phyloP scores from a whole-genome alignment of 2,888 invertebrate species.

The Petrophora chlorosata region DNA sequence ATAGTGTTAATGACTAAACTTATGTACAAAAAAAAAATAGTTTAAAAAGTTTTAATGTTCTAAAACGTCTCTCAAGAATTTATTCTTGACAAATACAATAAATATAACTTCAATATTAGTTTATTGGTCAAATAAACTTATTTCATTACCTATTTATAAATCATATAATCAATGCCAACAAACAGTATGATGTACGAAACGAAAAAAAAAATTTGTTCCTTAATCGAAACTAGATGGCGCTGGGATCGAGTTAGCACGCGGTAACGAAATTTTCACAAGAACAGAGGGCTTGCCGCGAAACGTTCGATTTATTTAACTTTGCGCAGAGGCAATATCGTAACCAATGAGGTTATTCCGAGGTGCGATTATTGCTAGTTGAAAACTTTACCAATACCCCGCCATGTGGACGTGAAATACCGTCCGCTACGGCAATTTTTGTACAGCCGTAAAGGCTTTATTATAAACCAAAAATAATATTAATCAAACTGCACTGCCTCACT shows the following conservation, averaged over 20 bases:
- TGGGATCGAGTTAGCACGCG: constrained; percentile 44
- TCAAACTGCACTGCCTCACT: too few species aligned
- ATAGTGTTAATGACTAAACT: too few species aligned
- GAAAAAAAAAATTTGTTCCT: neutral
- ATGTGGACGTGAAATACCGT: constrained; percentile 93
- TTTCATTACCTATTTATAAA: too few species aligned
- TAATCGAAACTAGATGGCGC: constrained; percentile 59
- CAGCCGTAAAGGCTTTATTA: constrained; percentile 79
- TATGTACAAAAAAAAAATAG: too few species aligned
- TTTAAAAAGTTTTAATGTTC: too few species aligned
- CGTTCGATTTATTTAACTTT: constrained; percentile 83
- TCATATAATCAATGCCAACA: too few species aligned
- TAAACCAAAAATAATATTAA: constrained; percentile 15
- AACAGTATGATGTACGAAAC: too few species aligned
- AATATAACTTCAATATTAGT: too few species aligned
- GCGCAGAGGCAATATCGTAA: constrained; percentile 97
- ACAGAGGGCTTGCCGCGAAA: neutral
- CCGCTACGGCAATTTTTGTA: constrained; percentile 93
- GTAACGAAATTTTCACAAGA: constrained; percentile 38
- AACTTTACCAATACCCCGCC: constrained; percentile 97
- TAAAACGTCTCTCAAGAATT: too few species aligned
- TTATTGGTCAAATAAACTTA: too few species aligned
- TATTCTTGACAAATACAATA: too few species aligned
- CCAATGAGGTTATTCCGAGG: constrained; percentile 95
- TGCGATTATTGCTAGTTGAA: constrained; percentile 97